phyloP scores from a whole-genome alignment of 2,888 invertebrate genomes.

The Antitype chi region DNA sequence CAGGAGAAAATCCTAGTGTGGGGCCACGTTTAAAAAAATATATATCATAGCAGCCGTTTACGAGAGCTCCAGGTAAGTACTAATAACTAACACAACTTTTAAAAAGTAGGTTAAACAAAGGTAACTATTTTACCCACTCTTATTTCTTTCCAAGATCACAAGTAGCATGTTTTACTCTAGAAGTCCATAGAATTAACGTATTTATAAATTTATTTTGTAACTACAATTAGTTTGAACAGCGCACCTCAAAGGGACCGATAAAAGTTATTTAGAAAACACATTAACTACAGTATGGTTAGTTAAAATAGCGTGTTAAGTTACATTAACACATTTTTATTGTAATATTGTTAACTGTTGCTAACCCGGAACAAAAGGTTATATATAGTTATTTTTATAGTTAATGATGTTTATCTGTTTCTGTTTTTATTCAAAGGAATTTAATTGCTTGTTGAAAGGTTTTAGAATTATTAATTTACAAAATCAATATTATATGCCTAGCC shows the following conservation, averaged over 20 bases:
- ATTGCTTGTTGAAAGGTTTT: slow-evolving; percentile 2
- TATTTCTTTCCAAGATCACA: background rate
- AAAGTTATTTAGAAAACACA: slow-evolving; percentile 51
- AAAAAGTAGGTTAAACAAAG: background rate
- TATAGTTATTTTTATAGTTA: slow-evolving; percentile 25
- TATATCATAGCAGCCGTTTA: too few relatives aligned
- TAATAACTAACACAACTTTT: background rate
- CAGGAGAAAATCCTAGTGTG: too few relatives aligned
- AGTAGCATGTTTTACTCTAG: background rate
- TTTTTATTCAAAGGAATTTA: background rate
- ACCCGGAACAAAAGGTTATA: slow-evolving; percentile 5
- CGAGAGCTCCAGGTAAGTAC: too few relatives aligned
- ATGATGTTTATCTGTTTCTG: slow-evolving; percentile 17
- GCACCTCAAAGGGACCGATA: slow-evolving; percentile 38
- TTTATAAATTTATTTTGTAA: slow-evolving; percentile 26
- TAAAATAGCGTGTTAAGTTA: slow-evolving; percentile 57
- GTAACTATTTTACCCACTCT: background rate
- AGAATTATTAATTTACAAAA: background rate
- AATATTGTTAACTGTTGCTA: slow-evolving; percentile 25
- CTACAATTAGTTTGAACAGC: slow-evolving; percentile 29
- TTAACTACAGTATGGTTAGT: slow-evolving; percentile 29
- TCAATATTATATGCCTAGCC: too few relatives aligned
- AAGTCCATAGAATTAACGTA: background rate
- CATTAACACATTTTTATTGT: slow-evolving; percentile 62
- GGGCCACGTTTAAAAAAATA: too few relatives aligned